Base-by-base conservation (phyloP, 2,888 invertebrate species). In the Drosophila seclusa region DNA sequence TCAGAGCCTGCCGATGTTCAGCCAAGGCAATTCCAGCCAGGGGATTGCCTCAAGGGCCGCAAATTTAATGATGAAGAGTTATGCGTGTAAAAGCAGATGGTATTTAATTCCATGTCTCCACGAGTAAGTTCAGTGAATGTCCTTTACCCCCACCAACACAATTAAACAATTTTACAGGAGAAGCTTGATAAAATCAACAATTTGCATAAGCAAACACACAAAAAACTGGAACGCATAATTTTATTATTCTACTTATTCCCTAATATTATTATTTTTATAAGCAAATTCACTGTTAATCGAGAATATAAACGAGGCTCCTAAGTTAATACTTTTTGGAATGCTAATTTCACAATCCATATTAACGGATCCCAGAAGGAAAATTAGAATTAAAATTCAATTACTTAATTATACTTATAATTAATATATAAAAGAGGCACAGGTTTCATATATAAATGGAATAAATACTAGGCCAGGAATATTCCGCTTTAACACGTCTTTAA, bases 391-490 rank as follows among this genome's bases (percentile, higher is more conserved):
- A 31, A 31, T 31, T 31, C 31, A 31, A 31, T 8, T 8, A 31
- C 31, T 31, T 31, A 31, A 31, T 31, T 31, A 2, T 31, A 31
- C 31, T 10, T 31, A 31, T 31, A 31, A 10, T 31, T 31, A 31
- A 10, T 31, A 10, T 10, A 31, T 10, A 31, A 3, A 3, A 10
- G 10, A 10, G 10, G 31, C 10, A 32, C 4, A 11, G 10, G 4
- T 32, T 32, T 32, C 4, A 32, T 1, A 32, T 32, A 45, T 13
- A 21, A 13, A 45, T 11, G 13, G 2, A 40, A 10, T n/a, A 40
- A 1, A 40, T 10, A 10, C 0, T 10, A 4, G 6, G 1, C 38
- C 0, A 1, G 0, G 1, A 42, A 21, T 21, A 21, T 21, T 42
- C 1, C 21, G 7, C 5, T 13, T 42, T 42, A 13, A 10, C 31